A percentile compares a stretch with the other conserved stretches of the same genome.
phyloP scores from a whole-genome alignment of 1,140 invertebrate species.

The Chionoecetes opilio region DNA sequence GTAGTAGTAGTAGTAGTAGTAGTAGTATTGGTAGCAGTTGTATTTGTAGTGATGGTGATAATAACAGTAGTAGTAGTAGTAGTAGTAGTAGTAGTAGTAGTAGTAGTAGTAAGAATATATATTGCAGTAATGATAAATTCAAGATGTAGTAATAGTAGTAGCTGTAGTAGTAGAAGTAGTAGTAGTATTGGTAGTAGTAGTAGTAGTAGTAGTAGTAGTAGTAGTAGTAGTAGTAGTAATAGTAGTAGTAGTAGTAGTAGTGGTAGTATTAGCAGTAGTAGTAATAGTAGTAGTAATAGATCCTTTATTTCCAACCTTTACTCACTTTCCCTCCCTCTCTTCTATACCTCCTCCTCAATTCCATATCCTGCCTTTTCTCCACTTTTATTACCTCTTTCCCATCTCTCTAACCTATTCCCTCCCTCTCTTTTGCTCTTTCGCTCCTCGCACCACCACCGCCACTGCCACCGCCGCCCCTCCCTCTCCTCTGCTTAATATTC shows the following conservation, averaged over 20 bases:
- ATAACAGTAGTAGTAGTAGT: background rate
- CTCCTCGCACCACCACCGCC: background rate
- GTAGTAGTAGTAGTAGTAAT: too few relatives aligned
- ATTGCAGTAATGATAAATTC: too few relatives aligned
- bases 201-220: too few relatives aligned
- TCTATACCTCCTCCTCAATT: background rate
- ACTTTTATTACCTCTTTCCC: background rate
- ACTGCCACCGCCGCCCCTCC: background rate
- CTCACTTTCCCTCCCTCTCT: background rate
- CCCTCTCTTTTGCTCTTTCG: background rate
- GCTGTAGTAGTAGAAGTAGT: too few relatives aligned
- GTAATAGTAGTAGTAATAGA: background rate
- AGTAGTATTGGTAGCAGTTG: background rate
- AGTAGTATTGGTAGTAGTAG: too few relatives aligned
- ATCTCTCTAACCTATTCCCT: background rate
- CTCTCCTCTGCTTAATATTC: slow-evolving; percentile 67
- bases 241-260: too few relatives aligned
- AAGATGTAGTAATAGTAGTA: too few relatives aligned
- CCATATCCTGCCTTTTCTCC: background rate
- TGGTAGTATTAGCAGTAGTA: too few relatives aligned
- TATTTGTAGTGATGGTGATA: background rate
- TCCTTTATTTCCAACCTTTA: background rate
- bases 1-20: background rate
- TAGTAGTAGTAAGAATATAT: slow-evolving; percentile 20
- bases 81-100: background rate